Percentiles rank a stretch among this genome's conserved stretches.
Conservation (phyloP, 2,113 vertebrate genomes). For the Psilopsiagon aymara region DNA sequence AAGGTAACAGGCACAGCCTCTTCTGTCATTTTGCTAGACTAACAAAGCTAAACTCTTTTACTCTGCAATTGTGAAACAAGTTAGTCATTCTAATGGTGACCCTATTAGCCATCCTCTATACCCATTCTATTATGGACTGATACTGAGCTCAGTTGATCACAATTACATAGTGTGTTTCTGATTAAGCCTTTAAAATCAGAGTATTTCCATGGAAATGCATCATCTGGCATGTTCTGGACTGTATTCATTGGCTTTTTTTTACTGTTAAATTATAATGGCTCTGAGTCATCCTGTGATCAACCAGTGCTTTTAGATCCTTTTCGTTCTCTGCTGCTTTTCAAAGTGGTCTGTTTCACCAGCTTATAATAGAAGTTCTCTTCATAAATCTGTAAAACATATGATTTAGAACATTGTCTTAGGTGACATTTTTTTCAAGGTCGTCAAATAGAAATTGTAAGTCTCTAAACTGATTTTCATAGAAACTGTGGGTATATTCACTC, state of each 20-base stretch:
- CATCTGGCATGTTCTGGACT: neutral
- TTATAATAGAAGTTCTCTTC: neutral
- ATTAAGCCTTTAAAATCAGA: neutral
- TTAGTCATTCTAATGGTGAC: neutral
- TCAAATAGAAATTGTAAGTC: neutral
- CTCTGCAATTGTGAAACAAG: neutral
- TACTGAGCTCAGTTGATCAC: neutral
- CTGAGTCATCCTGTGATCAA: constrained; percentile 9
- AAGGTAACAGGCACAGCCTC: neutral
- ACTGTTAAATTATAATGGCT: neutral
- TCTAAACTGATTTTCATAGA: neutral
- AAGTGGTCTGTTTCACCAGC: neutral
- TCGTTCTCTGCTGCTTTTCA: neutral
- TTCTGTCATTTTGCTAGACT: neutral
- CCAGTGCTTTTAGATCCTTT: neutral
- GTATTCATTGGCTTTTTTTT: neutral
- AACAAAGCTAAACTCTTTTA: neutral
- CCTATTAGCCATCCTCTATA: neutral
- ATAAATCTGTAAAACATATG: neutral
- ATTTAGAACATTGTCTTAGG: neutral
- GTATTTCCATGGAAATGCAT: neutral
- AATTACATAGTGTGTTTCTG: neutral
- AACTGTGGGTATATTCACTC: neutral
- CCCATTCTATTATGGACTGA: neutral
- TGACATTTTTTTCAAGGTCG: neutral